Evolutionary conservation across 37 sponge, comb jelly and placozoan species (phyloP).

Genomic region (Spongilla lacustris): DNA sequence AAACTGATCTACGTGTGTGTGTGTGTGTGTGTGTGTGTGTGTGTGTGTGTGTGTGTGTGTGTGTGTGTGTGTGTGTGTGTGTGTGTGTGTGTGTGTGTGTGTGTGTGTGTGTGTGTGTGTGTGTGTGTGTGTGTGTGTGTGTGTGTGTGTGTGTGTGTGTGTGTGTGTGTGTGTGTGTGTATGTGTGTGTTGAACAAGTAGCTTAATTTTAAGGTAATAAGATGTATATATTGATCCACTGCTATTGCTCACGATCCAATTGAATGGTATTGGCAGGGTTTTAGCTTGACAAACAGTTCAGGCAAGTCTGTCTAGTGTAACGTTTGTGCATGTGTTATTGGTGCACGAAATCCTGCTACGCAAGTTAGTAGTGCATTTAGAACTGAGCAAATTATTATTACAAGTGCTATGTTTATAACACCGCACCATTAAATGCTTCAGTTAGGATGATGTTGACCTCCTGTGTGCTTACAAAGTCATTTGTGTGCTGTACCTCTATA

Average conservation of each 20-base stretch:
- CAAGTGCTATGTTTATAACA: too few species aligned
- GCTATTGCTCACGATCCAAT: not conserved
- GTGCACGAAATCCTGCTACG: not conserved
- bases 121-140: not conserved
- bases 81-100: conserved; percentile 7
- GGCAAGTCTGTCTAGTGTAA: not conserved
- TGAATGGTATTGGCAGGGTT: not conserved
- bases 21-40: not conserved
- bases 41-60: conserved; percentile 4
- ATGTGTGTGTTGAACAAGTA: not conserved
- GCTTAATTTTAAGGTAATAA: not conserved
- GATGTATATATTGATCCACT: not conserved
- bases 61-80: conserved; percentile 22
- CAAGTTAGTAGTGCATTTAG: too few species aligned
- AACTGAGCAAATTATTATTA: too few species aligned
- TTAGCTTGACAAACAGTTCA: not conserved
- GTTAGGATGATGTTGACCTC: too few species aligned
- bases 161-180: conserved; percentile 22
- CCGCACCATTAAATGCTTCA: too few species aligned
- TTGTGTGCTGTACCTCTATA: too few species aligned
- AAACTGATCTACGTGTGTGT: not conserved
- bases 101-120: conserved; percentile 11
- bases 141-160: not conserved
- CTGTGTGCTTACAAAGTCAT: too few species aligned
- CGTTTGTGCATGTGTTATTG: not conserved